Conservation (phyloP, 2,113 vertebrate genomes). For the Phyllostomus hastatus region DNA sequence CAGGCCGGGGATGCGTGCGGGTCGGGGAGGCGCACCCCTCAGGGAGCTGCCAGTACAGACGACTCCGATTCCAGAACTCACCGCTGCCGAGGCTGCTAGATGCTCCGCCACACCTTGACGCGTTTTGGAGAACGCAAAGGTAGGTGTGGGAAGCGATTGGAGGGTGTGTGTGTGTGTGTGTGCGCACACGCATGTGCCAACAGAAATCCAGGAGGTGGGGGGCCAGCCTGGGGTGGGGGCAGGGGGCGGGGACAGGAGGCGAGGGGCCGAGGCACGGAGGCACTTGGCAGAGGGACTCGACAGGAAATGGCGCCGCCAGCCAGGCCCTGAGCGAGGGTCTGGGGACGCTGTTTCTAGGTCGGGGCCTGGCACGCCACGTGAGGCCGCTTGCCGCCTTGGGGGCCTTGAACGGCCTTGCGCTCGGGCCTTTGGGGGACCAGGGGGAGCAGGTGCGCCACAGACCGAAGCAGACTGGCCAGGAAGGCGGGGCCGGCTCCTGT, state of each 20-base stretch:
- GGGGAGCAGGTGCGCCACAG: rapidly evolving
- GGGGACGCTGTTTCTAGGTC: rapidly evolving
- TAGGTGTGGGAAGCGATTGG: no score
- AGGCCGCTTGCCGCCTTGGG: background rate
- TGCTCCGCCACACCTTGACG: no score
- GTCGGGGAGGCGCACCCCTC: background rate
- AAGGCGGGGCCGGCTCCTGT: no score
- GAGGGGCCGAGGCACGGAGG: rapidly evolving
- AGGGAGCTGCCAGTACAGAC: background rate
- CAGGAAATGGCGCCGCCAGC: rapidly evolving
- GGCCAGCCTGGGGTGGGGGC: background rate
- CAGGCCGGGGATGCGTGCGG: background rate
- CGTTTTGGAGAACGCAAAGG: background rate
- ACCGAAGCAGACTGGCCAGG: background rate
- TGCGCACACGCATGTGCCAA: background rate
- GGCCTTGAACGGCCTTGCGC: rapidly evolving
- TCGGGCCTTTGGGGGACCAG: rapidly evolving
- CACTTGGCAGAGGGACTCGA: background rate
- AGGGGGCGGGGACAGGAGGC: background rate
- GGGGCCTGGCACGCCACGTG: rapidly evolving
- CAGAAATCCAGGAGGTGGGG: background rate
- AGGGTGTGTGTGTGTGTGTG: background rate
- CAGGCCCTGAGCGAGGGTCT: rapidly evolving
- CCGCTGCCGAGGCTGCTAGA: rapidly evolving
- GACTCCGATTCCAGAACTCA: background rate